These are phyloP conservation scores for Pristionchus fissidentatus DNA, from an alignment of 2,888 invertebrate species.

Conservation along the genomic window DNA sequence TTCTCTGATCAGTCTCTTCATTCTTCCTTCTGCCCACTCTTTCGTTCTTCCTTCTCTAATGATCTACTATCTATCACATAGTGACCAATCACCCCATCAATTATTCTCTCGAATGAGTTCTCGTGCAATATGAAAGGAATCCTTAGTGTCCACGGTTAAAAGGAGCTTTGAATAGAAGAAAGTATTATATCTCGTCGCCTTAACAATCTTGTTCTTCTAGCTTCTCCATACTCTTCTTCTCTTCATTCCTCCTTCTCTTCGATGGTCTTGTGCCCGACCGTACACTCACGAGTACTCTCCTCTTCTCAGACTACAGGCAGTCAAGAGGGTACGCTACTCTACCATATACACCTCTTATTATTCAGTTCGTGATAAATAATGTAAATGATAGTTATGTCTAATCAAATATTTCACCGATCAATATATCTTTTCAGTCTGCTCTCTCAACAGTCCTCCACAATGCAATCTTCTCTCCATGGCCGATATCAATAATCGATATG, in stretches of 20 bases:
- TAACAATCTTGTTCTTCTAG: slow-evolving; percentile 49
- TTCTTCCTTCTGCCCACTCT: neutral
- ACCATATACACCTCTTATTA: too few relatives aligned
- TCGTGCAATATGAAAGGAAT: too few relatives aligned
- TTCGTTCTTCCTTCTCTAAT: neutral
- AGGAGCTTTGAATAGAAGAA: neutral
- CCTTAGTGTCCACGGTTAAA: neutral
- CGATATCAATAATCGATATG: slow-evolving; percentile 69
- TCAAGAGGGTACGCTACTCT: slow-evolving; percentile 59
- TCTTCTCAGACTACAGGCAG: slow-evolving; percentile 68
- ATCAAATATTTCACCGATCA: neutral
- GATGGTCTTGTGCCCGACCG: slow-evolving; percentile 64
- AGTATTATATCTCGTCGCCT: neutral
- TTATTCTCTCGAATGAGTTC: neutral
- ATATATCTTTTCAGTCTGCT: neutral
- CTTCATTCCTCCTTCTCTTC: slow-evolving; percentile 64
- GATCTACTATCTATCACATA: neutral
- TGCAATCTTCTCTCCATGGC: slow-evolving; percentile 58
- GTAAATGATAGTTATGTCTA: too few relatives aligned
- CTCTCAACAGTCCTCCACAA: slow-evolving; percentile 24
- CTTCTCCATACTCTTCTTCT: slow-evolving; percentile 67
- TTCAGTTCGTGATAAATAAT: too few relatives aligned
- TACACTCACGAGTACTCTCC: slow-evolving; percentile 66
- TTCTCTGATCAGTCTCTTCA: neutral
- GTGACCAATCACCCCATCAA: neutral